Conservation (phyloP, 2,888 invertebrate genomes). For the Alsophila aescularia region DNA sequence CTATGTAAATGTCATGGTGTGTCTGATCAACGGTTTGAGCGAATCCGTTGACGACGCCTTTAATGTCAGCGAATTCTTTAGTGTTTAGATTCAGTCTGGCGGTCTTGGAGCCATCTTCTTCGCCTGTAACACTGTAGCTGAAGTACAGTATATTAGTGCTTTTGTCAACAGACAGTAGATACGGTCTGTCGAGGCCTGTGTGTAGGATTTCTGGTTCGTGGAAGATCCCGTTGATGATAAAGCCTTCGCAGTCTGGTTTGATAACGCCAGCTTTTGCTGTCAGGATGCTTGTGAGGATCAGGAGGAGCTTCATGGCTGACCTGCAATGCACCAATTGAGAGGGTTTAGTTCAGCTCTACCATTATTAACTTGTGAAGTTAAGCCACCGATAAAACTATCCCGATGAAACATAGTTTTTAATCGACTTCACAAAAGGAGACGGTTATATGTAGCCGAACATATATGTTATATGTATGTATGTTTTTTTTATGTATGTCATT, state of each 20-base stretch:
- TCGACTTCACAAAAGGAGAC: too few species aligned
- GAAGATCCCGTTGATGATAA: slow-evolving; percentile 50
- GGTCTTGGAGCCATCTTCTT: slow-evolving; percentile 55
- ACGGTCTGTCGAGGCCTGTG: slow-evolving; percentile 59
- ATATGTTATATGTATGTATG: too few species aligned
- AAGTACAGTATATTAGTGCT: slow-evolving; percentile 64
- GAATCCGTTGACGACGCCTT: slow-evolving; percentile 60
- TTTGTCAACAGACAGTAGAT: slow-evolving; percentile 59
- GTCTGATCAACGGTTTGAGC: slow-evolving; percentile 63
- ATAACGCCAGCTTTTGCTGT: slow-evolving; percentile 51
- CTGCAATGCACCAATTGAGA: neutral
- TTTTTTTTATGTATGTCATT: too few species aligned
- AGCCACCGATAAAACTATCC: too few species aligned
- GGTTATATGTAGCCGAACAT: too few species aligned
- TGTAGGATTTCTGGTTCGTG: slow-evolving; percentile 58
- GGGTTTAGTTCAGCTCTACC: neutral
- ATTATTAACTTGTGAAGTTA: too few species aligned
- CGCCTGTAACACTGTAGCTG: slow-evolving; percentile 55
- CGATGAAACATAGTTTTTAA: too few species aligned
- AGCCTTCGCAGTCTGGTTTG: slow-evolving; percentile 53
- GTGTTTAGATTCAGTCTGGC: slow-evolving; percentile 61
- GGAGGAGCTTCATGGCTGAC: slow-evolving; percentile 48
- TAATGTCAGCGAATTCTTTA: slow-evolving; percentile 57
- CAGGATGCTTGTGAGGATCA: slow-evolving; percentile 45
- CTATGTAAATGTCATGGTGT: slow-evolving; percentile 62